These are phyloP conservation scores for Morone saxatilis DNA, from an alignment of 2,113 vertebrate genomes.

Conservation along the genomic window DNA sequence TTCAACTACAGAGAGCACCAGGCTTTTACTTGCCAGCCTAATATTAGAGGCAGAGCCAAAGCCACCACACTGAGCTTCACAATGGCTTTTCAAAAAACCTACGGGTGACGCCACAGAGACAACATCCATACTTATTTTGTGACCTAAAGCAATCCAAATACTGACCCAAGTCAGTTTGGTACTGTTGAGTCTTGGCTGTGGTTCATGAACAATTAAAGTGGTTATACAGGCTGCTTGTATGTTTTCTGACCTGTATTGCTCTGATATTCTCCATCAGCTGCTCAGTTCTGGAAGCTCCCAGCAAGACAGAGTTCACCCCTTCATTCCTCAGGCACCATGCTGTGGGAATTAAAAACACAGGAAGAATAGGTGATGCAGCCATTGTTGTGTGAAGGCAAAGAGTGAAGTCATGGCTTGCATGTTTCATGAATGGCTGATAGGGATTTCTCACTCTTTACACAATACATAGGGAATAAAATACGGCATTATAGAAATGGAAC, in stretches of 20 bases:
- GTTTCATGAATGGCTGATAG: not conserved
- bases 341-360: constrained; percentile 64
- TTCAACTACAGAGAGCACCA: not conserved
- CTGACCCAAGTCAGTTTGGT: not conserved
- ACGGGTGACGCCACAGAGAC: no score
- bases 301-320: constrained; percentile 91
- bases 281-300: constrained; percentile 92
- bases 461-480: not conserved
- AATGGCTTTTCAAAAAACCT: no score
- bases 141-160: not conserved
- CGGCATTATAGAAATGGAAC: not conserved
- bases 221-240: not conserved
- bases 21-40: not conserved
- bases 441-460: not conserved
- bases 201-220: not conserved
- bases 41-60: not conserved
- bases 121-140: no score
- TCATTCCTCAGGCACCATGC: constrained; percentile 96
- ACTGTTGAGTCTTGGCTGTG: not conserved
- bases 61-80: no score
- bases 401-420: not conserved
- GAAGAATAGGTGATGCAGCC: constrained; percentile 12
- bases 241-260: constrained; percentile 91
- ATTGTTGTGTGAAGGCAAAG: not conserved
- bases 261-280: constrained; percentile 96